A percentile compares a stretch with the other conserved stretches of the same genome.
Conservation (phyloP, 1,140 invertebrate species). For the Phymorhynchus buccinoides region DNA sequence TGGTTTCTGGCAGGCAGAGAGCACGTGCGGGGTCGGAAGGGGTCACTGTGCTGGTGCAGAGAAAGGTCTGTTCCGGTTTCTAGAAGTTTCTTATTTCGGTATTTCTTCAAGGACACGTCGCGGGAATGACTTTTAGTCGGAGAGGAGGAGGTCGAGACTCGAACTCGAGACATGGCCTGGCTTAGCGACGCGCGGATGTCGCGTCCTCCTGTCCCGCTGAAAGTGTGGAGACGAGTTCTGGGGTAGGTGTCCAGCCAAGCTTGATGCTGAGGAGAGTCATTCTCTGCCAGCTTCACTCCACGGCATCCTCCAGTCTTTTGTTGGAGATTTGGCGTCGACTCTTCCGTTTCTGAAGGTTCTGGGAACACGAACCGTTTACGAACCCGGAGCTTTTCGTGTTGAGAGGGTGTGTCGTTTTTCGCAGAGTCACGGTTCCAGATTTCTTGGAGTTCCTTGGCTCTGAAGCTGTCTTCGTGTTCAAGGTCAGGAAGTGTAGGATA, state of each 20-base stretch:
- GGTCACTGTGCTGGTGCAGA: neutral
- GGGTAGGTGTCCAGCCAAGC: neutral
- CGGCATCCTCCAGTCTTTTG: neutral
- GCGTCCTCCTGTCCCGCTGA: neutral
- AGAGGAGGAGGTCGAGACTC: neutral
- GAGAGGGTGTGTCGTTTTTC: neutral
- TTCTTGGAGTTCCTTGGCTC: neutral
- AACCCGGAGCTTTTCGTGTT: neutral
- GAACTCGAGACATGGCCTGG: neutral
- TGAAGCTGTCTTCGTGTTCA: too few species aligned
- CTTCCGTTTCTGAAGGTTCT: neutral
- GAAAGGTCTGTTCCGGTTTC: too few species aligned
- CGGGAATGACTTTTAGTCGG: neutral
- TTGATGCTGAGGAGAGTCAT: neutral
- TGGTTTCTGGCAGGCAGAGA: neutral
- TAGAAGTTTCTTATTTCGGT: neutral
- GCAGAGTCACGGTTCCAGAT: neutral
- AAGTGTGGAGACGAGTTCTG: neutral
- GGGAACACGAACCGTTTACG: neutral
- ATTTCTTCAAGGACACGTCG: neutral
- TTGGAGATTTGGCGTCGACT: too few species aligned
- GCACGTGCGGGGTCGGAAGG: neutral
- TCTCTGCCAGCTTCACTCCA: neutral
- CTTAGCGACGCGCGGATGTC: neutral
- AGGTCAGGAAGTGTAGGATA: neutral